These are phyloP conservation scores for Holocentrus rufus DNA, from an alignment of 2,797 vertebrate genomes.

Conservation along the genomic window DNA sequence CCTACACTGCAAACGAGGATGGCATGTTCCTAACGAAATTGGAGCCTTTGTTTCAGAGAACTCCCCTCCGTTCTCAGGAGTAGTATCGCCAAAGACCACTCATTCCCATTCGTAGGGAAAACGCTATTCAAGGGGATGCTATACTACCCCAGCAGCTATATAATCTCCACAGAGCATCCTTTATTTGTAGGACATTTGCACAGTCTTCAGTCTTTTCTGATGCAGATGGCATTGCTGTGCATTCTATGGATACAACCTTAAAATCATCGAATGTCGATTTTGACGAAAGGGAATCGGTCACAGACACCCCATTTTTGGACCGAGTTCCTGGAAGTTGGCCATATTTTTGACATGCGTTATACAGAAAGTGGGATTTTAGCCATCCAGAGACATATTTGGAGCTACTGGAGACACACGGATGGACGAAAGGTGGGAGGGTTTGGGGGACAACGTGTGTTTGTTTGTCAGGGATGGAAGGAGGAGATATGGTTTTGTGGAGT, in stretches of 20 bases:
- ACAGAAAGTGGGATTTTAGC: slow-evolving; percentile 58
- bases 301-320: slow-evolving; percentile 67
- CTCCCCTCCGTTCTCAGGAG: slow-evolving; percentile 86
- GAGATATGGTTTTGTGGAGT: slow-evolving; percentile 40
- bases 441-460: slow-evolving; percentile 20
- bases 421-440: slow-evolving; percentile 36
- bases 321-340: slow-evolving; percentile 73
- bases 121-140: slow-evolving; percentile 71
- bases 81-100: slow-evolving; percentile 85
- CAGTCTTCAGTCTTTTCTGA: slow-evolving; percentile 52
- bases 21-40: slow-evolving; percentile 87
- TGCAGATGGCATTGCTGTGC: slow-evolving; percentile 43
- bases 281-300: slow-evolving; percentile 47
- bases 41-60: slow-evolving; percentile 83
- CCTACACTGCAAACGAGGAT: slow-evolving; percentile 85
- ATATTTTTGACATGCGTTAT: slow-evolving; percentile 61
- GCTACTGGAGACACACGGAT: slow-evolving; percentile 43
- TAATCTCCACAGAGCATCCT: slow-evolving; percentile 62
- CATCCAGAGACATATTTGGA: slow-evolving; percentile 57
- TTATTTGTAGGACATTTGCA: slow-evolving; percentile 56
- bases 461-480: slow-evolving; percentile 28
- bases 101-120: slow-evolving; percentile 74
- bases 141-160: slow-evolving; percentile 70
- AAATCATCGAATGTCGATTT: slow-evolving; percentile 50
- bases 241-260: slow-evolving; percentile 61